Base-by-base conservation (phyloP, 2,888 invertebrate species). In the Desoria tigrina region DNA sequence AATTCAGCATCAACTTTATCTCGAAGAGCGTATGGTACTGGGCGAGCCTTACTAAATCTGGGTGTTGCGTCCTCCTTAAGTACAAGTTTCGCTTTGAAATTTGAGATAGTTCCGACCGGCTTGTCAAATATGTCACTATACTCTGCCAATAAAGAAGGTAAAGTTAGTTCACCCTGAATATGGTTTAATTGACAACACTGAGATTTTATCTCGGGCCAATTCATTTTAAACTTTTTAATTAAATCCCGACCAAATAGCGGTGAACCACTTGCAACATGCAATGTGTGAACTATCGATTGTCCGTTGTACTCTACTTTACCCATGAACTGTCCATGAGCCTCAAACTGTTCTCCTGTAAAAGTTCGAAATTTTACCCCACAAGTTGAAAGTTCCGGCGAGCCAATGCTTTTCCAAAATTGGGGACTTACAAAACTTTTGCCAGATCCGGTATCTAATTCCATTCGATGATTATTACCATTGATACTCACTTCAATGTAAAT, bases 1-100 rank as follows among this genome's bases (percentile, higher is more conserved):
- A 78, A 61, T 63, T 77, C 74, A 4, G 51, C 28, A 7, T 77
- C 71, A 11, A 79, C 74, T n/a, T n/a, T n/a, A n/a, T n/a, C n/a
- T n/a, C n/a, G n/a, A n/a, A n/a, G n/a, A n/a, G n/a, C n/a, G n/a
- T 53, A 74, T n/a, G 79, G 79, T 4, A 77, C 50, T 1, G 74
- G 71, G 32, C 77, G 60, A 14, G 78, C 67, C 50, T 72, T 76
- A 21, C 69, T 59, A 71, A 76, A 77, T 26, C 71, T 62, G n/a
- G 77, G 76, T 63, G 60, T 71, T 16, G 77, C 73, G n/a, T 71
- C 71, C 50, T 77, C 74, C 23, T 74, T 50, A 9, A 78, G 49
- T 54, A 72, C 59, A n/a, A 75, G 45, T 1, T 26, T 23, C 21
- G 76, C 70, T 59, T 71, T 62, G 45, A 71, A 68, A 28, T 72